Conservation (phyloP, 2,113 vertebrate genomes). For the Alexandromys fortis region DNA sequence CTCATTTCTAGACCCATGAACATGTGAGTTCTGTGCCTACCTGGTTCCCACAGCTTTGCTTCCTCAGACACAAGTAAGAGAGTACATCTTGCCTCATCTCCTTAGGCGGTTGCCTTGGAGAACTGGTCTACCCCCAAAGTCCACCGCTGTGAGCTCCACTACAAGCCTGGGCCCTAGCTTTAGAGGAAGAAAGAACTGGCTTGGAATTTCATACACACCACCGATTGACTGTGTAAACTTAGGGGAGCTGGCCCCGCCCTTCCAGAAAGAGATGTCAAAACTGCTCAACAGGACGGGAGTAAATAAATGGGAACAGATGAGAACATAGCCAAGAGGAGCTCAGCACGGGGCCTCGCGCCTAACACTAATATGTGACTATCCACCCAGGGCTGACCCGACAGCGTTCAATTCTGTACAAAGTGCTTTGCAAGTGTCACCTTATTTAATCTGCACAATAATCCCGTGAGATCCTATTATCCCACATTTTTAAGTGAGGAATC, state of each 20-base stretch:
- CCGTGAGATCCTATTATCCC: conserved; percentile 21
- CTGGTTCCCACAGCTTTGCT: neutral
- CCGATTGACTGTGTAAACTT: neutral
- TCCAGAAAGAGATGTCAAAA: neutral
- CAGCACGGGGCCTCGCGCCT: neutral
- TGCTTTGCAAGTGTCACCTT: neutral
- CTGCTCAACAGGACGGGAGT: too few species aligned
- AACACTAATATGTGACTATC: neutral
- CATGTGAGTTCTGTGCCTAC: neutral
- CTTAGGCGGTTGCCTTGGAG: neutral
- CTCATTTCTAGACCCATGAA: neutral
- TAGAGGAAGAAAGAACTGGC: neutral
- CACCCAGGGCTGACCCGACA: neutral
- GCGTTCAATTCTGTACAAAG: conserved; percentile 1
- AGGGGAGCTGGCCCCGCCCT: neutral
- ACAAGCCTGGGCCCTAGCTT: neutral
- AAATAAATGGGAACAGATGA: conserved; percentile 17
- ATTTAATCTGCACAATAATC: conserved; percentile 51
- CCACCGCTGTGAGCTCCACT: neutral
- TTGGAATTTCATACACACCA: neutral
- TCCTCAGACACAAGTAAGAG: neutral
- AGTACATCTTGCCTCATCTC: neutral
- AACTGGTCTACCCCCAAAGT: neutral
- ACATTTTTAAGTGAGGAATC: conserved; percentile 51
- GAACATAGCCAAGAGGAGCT: neutral